Percentiles rank a stretch among this genome's conserved stretches.
Conservation (phyloP, 2,888 invertebrate species). For the Agrochola lota region DNA sequence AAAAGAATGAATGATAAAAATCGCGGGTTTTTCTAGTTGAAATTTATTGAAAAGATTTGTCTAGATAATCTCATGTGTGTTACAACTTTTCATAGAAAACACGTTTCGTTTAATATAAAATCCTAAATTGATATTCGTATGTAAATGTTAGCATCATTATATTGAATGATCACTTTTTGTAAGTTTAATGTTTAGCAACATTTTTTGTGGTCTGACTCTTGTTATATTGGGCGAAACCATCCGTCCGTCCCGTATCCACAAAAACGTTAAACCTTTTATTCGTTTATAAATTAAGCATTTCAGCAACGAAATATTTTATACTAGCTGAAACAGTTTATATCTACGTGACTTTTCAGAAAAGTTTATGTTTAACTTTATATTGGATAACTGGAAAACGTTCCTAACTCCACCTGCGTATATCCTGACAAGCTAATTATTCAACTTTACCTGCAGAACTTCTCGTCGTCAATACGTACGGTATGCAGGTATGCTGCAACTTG, state of each 20-base stretch:
- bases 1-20: constrained; percentile 5
- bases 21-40: background rate
- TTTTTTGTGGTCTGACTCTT: constrained; percentile 47
- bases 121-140: constrained; percentile 26
- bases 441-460: constrained; percentile 51
- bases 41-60: background rate
- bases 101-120: background rate
- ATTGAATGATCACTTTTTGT: constrained; percentile 48
- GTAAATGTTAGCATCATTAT: constrained; percentile 36
- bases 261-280: constrained; percentile 47
- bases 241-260: constrained; percentile 28
- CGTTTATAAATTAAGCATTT: constrained; percentile 14
- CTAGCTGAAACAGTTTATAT: background rate
- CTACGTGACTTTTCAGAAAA: constrained; percentile 4
- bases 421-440: constrained; percentile 53
- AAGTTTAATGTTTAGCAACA: constrained; percentile 46
- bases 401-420: constrained; percentile 18
- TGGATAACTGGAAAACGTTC: constrained; percentile 23
- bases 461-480: constrained; percentile 12
- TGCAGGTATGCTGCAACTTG: constrained; percentile 20
- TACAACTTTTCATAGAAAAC: background rate
- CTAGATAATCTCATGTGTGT: background rate
- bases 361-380: background rate
- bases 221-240: constrained; percentile 22
- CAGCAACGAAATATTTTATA: background rate